phyloP scores from a whole-genome alignment of 2,888 invertebrate genomes.

The Platypus cylindrus region DNA sequence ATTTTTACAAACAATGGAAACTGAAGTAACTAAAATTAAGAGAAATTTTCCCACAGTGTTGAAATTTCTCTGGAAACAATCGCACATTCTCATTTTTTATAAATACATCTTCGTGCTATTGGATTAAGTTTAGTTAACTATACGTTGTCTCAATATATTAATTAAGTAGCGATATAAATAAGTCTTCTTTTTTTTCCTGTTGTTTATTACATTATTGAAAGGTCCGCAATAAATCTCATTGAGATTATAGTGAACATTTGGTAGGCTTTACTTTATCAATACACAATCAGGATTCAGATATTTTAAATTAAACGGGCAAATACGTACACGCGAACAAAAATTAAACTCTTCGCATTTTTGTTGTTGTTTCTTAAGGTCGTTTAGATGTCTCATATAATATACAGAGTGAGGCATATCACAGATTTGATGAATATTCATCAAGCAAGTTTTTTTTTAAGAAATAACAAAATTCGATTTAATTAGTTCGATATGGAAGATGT shows the following conservation, averaged over 20 bases:
- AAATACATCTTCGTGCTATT: neutral
- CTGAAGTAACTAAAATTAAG: constrained; percentile 6
- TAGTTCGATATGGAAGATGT: too few species aligned
- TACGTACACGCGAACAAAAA: constrained; percentile 11
- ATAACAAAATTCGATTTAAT: neutral
- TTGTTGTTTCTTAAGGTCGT: constrained; percentile 7
- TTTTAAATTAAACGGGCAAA: constrained; percentile 12
- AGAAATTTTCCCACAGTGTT: constrained; percentile 8
- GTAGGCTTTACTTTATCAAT: constrained; percentile 15
- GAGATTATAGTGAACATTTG: constrained; percentile 13
- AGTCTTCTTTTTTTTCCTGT: constrained; percentile 3
- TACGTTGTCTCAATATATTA: too few species aligned
- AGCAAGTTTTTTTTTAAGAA: neutral
- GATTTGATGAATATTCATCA: too few species aligned
- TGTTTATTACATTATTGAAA: constrained; percentile 8
- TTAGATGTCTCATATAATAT: constrained; percentile 4
- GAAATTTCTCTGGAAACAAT: constrained; percentile 7
- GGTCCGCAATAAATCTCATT: constrained; percentile 13
- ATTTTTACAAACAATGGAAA: constrained; percentile 9
- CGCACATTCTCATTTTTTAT: constrained; percentile 5
- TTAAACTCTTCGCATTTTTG: constrained; percentile 4
- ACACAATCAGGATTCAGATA: constrained; percentile 13
- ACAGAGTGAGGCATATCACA: constrained; percentile 2
- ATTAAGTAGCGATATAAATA: constrained; percentile 9
- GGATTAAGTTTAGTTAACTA: too few species aligned